These are phyloP conservation scores for Tricholauxania praeusta DNA, from an alignment of 2,888 invertebrate genomes.

Conservation along the genomic window DNA sequence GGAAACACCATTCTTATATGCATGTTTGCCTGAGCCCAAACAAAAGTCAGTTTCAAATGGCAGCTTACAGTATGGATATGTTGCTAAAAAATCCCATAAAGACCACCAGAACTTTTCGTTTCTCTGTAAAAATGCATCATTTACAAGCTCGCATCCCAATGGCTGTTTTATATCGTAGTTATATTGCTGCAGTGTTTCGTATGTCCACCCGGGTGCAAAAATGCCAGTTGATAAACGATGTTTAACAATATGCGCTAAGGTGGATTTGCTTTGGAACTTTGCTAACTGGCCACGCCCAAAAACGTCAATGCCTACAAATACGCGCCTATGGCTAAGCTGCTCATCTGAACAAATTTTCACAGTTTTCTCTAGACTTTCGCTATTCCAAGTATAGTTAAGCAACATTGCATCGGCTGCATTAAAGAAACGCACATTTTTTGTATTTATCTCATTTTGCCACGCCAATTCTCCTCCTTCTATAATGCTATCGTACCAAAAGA, in stretches of 20 bases:
- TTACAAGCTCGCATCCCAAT: conserved; percentile 56
- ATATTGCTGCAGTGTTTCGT: conserved; percentile 74
- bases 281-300: conserved; percentile 93
- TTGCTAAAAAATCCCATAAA: conserved; percentile 77
- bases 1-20: conserved; percentile 43
- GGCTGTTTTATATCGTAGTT: conserved; percentile 57
- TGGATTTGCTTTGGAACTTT: conserved; percentile 83
- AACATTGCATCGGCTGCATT: conserved; percentile 91
- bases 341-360: conserved; percentile 67
- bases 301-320: conserved; percentile 93
- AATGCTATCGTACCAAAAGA: conserved; percentile 98
- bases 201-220: conserved; percentile 96
- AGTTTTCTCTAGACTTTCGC: conserved; percentile 73
- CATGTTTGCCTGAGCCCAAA: conserved; percentile 77
- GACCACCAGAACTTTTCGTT: conserved; percentile 83
- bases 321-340: conserved; percentile 72
- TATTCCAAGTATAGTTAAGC: conserved; percentile 92
- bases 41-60: conserved; percentile 85
- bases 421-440: conserved; percentile 84
- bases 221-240: conserved; percentile 87
- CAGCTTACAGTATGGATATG: conserved; percentile 74
- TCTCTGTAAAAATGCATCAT: conserved; percentile 71
- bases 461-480: conserved; percentile 79
- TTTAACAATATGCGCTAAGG: conserved; percentile 74
- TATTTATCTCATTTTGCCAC: conserved; percentile 95